phyloP scores from a whole-genome alignment of 2,113 vertebrate species.

The Alouatta palliata region DNA sequence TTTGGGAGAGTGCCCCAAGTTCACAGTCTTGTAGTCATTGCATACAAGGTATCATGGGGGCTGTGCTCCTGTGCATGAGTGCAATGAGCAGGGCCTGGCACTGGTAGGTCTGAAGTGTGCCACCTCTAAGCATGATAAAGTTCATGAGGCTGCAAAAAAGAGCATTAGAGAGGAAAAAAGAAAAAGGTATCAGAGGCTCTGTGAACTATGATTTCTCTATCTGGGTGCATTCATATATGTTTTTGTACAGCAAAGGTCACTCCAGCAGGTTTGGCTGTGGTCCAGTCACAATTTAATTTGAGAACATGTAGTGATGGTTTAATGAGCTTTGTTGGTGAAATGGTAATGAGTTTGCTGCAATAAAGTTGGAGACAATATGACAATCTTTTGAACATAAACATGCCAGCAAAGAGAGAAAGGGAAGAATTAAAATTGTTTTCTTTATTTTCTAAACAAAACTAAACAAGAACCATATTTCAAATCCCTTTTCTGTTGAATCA shows the following conservation, averaged over 20 bases:
- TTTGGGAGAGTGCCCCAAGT: conserved; percentile 43
- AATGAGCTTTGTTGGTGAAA: not conserved
- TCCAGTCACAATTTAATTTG: not conserved
- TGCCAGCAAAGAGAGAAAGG: not conserved
- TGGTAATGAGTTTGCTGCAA: not conserved
- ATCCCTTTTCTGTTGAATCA: not conserved
- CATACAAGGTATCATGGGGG: not conserved
- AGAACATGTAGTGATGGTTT: not conserved
- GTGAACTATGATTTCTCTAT: not conserved
- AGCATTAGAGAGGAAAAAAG: not conserved
- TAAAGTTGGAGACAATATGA: not conserved
- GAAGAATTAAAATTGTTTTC: not conserved
- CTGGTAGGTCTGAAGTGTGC: not conserved
- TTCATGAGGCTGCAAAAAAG: not conserved
- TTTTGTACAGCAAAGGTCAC: not conserved
- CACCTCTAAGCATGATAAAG: not conserved
- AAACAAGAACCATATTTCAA: not conserved
- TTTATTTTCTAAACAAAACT: not conserved
- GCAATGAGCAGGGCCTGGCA: not conserved
- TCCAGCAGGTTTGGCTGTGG: not conserved
- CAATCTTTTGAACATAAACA: not conserved
- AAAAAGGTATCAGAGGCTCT: not conserved
- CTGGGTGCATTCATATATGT: not conserved
- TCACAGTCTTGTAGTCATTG: not conserved
- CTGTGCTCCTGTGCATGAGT: no score